Evolutionary conservation across 2,797 vertebrate species (phyloP).

Genomic region (Eospalax fontanierii): DNA sequence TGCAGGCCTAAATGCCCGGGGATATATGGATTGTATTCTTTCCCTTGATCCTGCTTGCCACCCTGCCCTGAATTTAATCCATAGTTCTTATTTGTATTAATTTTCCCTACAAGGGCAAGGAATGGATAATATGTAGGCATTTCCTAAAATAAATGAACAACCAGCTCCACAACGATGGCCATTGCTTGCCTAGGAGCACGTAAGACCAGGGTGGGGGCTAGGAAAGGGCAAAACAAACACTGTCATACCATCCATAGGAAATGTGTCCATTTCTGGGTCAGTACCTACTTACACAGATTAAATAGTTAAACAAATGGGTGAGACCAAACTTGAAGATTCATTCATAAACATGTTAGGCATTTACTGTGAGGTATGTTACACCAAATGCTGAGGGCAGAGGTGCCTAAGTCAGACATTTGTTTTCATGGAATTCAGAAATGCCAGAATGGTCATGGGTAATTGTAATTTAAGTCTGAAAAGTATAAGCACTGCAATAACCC

Average conservation of each 20-base stretch:
- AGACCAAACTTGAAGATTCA: not conserved
- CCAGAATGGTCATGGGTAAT: not conserved
- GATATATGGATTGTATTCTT: slow-evolving; percentile 70
- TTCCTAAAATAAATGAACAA: not conserved
- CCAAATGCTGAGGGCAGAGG: not conserved
- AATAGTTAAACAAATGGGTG: not conserved
- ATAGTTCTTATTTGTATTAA: slow-evolving; percentile 71
- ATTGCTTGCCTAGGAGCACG: not conserved
- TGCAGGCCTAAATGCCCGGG: slow-evolving; percentile 11
- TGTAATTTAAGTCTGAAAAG: not conserved
- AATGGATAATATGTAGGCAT: not conserved
- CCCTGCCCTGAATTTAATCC: slow-evolving; percentile 67
- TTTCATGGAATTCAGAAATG: slow-evolving; percentile 3
- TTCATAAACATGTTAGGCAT: not conserved
- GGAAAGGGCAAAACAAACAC: not conserved
- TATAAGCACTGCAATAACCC: not conserved
- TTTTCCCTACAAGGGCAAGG: slow-evolving; percentile 27
- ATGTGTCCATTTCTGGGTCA: not conserved
- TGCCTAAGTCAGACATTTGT: not conserved
- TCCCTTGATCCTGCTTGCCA: slow-evolving; percentile 62
- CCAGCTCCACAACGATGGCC: not conserved
- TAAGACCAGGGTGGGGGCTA: not conserved
- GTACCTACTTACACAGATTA: not conserved
- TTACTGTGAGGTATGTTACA: not conserved
- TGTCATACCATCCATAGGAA: not conserved